Conservation (phyloP, 2,888 invertebrate species). For the Galeopsomyia nigrocyanea region DNA sequence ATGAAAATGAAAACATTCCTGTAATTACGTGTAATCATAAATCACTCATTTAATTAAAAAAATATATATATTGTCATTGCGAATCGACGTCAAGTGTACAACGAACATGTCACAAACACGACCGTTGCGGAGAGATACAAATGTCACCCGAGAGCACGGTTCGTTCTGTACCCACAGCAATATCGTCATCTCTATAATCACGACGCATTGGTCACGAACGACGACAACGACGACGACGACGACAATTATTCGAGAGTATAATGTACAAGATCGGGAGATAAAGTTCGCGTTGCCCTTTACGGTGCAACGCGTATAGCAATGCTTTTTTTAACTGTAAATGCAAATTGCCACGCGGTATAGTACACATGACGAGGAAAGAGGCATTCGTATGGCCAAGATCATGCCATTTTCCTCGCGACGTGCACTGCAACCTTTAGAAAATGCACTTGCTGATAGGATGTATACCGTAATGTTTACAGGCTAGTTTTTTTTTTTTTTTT, state of each 20-base stretch:
- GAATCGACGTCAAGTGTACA: neutral
- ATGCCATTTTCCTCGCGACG: neutral
- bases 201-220: neutral
- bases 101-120: neutral
- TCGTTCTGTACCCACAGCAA: neutral
- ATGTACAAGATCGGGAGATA: neutral
- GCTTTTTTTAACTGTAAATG: slow-evolving; percentile 24
- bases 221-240: too few species aligned
- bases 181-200: neutral
- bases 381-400: neutral
- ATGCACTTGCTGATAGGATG: too few species aligned
- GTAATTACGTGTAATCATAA: too few species aligned
- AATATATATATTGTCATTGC: too few species aligned
- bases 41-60: too few species aligned
- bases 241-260: too few species aligned
- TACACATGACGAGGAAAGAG: neutral
- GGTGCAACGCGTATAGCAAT: slow-evolving; percentile 8
- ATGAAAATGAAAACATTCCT: too few species aligned
- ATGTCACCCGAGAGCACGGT: neutral
- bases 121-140: neutral
- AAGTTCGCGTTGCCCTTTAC: slow-evolving; percentile 27
- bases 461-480: too few species aligned
- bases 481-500: too few species aligned
- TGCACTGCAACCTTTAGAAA: neutral
- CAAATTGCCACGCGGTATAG: slow-evolving; percentile 16